Conservation (phyloP, 2,888 invertebrate species). For the Scrobipalpa atriplicella region DNA sequence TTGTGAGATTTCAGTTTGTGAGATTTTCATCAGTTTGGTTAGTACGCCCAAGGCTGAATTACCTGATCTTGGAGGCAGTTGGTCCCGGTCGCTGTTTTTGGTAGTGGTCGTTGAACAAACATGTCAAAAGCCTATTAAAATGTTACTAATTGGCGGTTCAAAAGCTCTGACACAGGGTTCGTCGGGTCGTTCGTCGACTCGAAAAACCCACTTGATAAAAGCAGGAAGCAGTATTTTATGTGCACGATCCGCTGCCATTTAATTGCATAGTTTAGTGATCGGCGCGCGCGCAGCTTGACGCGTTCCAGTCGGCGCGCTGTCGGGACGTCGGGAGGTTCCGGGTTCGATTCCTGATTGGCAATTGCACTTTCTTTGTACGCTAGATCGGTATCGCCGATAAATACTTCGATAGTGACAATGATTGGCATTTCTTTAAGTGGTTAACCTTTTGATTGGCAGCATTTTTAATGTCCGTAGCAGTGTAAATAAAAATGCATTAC, state of each 20-base stretch:
- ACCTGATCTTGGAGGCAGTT: too few species aligned
- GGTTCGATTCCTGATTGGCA: constrained; percentile 21
- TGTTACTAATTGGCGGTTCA: too few species aligned
- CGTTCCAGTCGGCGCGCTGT: constrained; percentile 12
- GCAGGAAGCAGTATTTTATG: constrained; percentile 28
- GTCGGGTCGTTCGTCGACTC: too few species aligned
- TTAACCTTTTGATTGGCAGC: not conserved
- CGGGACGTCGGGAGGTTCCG: constrained; percentile 2
- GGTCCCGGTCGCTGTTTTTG: too few species aligned
- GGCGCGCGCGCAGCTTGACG: constrained; percentile 18
- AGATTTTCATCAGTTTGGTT: too few species aligned
- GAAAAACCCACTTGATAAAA: too few species aligned
- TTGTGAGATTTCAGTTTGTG: too few species aligned
- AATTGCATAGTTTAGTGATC: constrained; percentile 26
- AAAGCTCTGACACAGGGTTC: too few species aligned
- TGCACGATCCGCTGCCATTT: constrained; percentile 26
- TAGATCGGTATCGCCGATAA: not conserved
- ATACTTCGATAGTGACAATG: not conserved
- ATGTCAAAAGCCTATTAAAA: too few species aligned
- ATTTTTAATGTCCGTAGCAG: not conserved
- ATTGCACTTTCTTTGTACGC: constrained; percentile 3
- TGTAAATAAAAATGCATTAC: too few species aligned
- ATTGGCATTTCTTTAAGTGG: not conserved
- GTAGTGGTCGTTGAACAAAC: too few species aligned
- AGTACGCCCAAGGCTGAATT: too few species aligned